These are phyloP conservation scores for Oreochromis niloticus DNA, from an alignment of 2,113 vertebrate species.

Conservation along the genomic window DNA sequence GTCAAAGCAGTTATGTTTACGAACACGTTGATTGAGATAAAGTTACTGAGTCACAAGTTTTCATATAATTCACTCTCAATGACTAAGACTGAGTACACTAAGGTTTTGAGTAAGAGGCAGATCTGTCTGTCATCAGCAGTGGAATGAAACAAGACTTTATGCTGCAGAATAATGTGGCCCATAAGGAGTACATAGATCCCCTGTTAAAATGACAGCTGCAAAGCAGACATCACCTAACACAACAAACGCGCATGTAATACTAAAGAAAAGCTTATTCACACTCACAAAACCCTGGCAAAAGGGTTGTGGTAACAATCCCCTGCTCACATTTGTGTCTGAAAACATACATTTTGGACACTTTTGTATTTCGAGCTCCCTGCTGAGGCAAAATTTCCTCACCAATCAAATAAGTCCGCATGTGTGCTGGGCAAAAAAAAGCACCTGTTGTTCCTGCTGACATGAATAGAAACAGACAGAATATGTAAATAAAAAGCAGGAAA, in stretches of 20 bases:
- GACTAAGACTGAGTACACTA: background rate
- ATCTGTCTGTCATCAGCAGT: background rate
- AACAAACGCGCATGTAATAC: background rate
- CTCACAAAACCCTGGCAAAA: background rate
- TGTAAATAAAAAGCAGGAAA: slow-evolving; percentile 60
- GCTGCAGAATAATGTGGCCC: background rate
- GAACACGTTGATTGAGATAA: background rate
- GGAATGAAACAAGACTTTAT: background rate
- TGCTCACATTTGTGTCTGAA: background rate
- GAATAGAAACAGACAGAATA: slow-evolving; percentile 45
- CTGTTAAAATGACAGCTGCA: background rate
- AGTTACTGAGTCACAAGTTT: background rate
- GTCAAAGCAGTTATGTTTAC: background rate
- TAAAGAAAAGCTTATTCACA: background rate
- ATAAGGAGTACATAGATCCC: background rate
- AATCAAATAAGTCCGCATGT: background rate
- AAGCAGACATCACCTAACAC: background rate
- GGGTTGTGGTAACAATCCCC: background rate
- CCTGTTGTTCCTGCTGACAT: slow-evolving; percentile 33
- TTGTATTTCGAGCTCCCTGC: background rate
- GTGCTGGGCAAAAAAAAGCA: background rate
- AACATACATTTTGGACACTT: background rate
- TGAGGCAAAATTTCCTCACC: background rate
- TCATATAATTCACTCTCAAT: background rate
- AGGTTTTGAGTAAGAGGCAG: background rate